Conservation (phyloP, 2,888 invertebrate species). For the Philaethria dido region DNA sequence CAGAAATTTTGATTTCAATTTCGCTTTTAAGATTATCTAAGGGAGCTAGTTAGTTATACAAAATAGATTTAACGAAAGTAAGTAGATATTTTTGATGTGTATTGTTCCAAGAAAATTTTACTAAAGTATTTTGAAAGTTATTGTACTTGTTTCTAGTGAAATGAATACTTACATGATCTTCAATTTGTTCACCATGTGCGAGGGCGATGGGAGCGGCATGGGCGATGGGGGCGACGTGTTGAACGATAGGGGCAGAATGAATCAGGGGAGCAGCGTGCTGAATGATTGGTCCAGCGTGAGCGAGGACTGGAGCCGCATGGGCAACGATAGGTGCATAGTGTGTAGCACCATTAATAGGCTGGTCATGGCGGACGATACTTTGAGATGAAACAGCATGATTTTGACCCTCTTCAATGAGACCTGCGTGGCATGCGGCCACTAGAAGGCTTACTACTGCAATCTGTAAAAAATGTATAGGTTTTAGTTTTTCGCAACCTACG, state of each 20-base stretch:
- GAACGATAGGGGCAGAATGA: constrained; percentile 55
- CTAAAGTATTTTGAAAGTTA: constrained; percentile 39
- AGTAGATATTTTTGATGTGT: neutral
- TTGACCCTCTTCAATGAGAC: constrained; percentile 65
- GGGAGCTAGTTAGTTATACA: too few relatives aligned
- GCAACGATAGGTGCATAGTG: constrained; percentile 54
- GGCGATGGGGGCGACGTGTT: constrained; percentile 50
- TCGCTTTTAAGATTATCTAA: too few relatives aligned
- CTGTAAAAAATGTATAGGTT: constrained; percentile 57
- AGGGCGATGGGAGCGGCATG: constrained; percentile 57
- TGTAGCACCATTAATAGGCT: constrained; percentile 58
- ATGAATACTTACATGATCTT: constrained; percentile 48
- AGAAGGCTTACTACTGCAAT: constrained; percentile 69
- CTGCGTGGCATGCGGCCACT: constrained; percentile 76
- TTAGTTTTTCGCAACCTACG: neutral
- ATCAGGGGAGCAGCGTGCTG: constrained; percentile 53
- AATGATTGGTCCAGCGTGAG: constrained; percentile 51
- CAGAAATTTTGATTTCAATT: too few relatives aligned
- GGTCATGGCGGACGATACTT: constrained; percentile 72
- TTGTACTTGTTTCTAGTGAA: constrained; percentile 28
- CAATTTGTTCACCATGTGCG: constrained; percentile 53
- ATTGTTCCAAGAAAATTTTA: constrained; percentile 23
- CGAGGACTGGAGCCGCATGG: constrained; percentile 50
- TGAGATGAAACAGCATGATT: constrained; percentile 71
- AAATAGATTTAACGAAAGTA: neutral